Evolutionary conservation across 2,888 invertebrate species (phyloP).

Genomic region (Halocaridina rubra): DNA sequence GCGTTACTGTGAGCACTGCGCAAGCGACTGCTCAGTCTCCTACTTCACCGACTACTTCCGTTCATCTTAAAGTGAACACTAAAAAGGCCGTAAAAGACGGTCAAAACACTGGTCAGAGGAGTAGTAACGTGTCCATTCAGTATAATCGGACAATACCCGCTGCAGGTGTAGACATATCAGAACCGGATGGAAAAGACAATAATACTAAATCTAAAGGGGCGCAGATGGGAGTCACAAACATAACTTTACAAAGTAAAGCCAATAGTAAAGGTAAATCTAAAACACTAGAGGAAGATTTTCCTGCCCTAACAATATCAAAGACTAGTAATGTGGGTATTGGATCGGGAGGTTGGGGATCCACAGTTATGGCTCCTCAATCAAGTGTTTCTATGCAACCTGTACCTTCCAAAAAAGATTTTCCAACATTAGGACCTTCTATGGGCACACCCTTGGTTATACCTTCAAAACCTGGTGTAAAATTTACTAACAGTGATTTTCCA

Average conservation of each 20-base stretch:
- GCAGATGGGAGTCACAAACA: slow-evolving; percentile 51
- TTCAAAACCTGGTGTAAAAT: slow-evolving; percentile 47
- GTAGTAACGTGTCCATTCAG: slow-evolving; percentile 59
- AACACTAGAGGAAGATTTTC: slow-evolving; percentile 50
- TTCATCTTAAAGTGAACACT: slow-evolving; percentile 57
- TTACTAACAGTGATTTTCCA: slow-evolving; percentile 61
- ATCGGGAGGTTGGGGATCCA: slow-evolving; percentile 28
- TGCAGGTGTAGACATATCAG: slow-evolving; percentile 3
- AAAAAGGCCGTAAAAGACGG: slow-evolving; percentile 43
- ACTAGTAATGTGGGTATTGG: not conserved
- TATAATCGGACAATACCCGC: slow-evolving; percentile 54
- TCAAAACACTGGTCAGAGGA: slow-evolving; percentile 29
- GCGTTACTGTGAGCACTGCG: slow-evolving; percentile 46
- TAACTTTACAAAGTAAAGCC: slow-evolving; percentile 48
- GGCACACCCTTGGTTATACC: slow-evolving; percentile 29
- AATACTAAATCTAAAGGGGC: slow-evolving; percentile 3
- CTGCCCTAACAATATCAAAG: slow-evolving; percentile 50
- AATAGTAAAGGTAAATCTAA: slow-evolving; percentile 27
- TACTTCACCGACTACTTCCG: slow-evolving; percentile 52
- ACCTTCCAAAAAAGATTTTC: slow-evolving; percentile 44
- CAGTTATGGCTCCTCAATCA: not conserved
- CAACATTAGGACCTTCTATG: slow-evolving; percentile 31
- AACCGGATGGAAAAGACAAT: not conserved
- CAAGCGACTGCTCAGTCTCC: slow-evolving; percentile 26
- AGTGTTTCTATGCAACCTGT: not conserved